Base-by-base conservation (phyloP, 2,113 vertebrate genomes). In the Pseudorasbora parva region DNA sequence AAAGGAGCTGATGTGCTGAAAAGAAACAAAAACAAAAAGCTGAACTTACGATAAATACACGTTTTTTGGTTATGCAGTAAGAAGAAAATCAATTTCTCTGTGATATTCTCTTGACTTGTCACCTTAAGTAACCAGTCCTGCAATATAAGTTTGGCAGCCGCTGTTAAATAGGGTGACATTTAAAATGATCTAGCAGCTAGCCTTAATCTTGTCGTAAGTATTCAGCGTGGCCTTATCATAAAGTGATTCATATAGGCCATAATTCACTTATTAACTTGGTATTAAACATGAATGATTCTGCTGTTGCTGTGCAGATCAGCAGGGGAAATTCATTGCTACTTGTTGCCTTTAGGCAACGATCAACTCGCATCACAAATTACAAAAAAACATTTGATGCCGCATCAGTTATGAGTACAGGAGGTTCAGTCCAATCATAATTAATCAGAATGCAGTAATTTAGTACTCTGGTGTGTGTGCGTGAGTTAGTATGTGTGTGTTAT, bases 261-360 rank as follows among this genome's bases (percentile, higher is more conserved):
- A 87, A 92, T 93, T 91, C 88, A 92, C 91, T 89, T 90, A 90
- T 90, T 87, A 91, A 89, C 90, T 89, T 90, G 92, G 88, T 91
- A 94, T 94, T 93, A 94, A 94, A 93, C 93, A 93, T 93, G 90
- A 93, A 94, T 93, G 92, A 92, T 91, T 85, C 90, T 88, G 88
- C 86, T 87, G 84, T 90, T 85, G 86, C 89, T 88, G 88, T 86
- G 88, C 89, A 88, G 86, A 92, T 92, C 90, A 92, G 91, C 88
- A 88, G 90, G 91, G 90, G 92, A 86, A 86, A 88, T 89, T 91
- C 89, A 89, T 87, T 92, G 90, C 90, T 92, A 90, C 90, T 90
- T 92, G 86, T 89, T 85, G 90, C 92, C 92, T 90, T 73, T 45
- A 27, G 92, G 92, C 91, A 88, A 89, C 88, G 87, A 90, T 90